Percentiles rank a stretch among this genome's conserved stretches.
Evolutionary conservation across 2,797 vertebrate species (phyloP).

Genomic region (Muraenolepis orangiensis): DNA sequence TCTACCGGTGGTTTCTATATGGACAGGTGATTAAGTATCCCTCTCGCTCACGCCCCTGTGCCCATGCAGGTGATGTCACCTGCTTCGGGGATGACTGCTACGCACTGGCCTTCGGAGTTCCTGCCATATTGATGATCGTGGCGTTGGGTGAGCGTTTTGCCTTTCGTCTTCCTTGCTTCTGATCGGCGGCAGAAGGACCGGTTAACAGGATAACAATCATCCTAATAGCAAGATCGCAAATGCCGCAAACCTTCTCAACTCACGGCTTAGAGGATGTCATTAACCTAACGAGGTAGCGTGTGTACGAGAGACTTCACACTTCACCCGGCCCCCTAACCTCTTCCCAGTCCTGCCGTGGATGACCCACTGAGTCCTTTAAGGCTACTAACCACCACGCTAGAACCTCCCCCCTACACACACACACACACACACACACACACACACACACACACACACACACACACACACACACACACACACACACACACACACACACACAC

Average conservation of each 20-base stretch:
- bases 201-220: background rate
- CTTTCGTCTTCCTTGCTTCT: background rate
- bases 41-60: background rate
- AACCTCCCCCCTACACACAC: too few relatives aligned
- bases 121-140: constrained; percentile 87
- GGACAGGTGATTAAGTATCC: background rate
- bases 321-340: background rate
- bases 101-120: constrained; percentile 92
- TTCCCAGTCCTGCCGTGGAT: background rate
- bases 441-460: too few relatives aligned
- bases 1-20: background rate
- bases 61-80: constrained; percentile 82
- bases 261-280: background rate
- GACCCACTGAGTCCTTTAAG: background rate
- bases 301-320: background rate
- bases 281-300: background rate
- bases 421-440: too few relatives aligned
- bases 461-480: too few relatives aligned
- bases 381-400: too few relatives aligned
- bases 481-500: too few relatives aligned
- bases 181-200: background rate
- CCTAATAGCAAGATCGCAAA: background rate
- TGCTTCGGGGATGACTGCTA: constrained; percentile 95
- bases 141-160: constrained; percentile 83
- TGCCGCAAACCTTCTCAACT: background rate